These are phyloP conservation scores for Melanotaenia duboulayi DNA, from an alignment of 2,113 vertebrate genomes.

Conservation along the genomic window DNA sequence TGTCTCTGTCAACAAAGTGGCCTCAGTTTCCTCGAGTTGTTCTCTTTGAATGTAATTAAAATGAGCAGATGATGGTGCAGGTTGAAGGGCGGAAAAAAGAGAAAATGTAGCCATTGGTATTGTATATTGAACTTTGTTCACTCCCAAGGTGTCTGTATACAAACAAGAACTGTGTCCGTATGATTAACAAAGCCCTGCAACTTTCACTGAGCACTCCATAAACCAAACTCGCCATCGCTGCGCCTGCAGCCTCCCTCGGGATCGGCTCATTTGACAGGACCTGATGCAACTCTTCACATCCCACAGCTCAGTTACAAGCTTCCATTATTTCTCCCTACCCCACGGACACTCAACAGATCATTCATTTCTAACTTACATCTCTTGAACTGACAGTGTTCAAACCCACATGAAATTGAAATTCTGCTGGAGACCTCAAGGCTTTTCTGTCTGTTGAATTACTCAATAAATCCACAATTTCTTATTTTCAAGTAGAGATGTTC, in stretches of 20 bases:
- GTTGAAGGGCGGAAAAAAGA: background rate
- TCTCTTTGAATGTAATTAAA: slow-evolving; percentile 46
- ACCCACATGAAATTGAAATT: background rate
- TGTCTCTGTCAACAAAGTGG: slow-evolving; percentile 43
- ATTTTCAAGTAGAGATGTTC: background rate
- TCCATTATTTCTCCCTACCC: slow-evolving; percentile 8
- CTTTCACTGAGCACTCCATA: background rate
- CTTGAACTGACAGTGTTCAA: background rate
- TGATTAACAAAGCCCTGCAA: slow-evolving; percentile 42
- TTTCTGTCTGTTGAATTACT: slow-evolving; percentile 6
- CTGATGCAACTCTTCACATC: slow-evolving; percentile 25
- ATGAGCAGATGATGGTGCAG: slow-evolving; percentile 35
- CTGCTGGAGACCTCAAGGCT: background rate
- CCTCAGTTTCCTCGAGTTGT: slow-evolving; percentile 5
- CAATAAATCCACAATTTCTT: background rate
- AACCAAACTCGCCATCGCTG: background rate
- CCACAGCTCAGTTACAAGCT: slow-evolving; percentile 11
- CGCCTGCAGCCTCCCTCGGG: slow-evolving; percentile 18
- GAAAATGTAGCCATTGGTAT: slow-evolving; percentile 36
- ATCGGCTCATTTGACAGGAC: slow-evolving; percentile 7
- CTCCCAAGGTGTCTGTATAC: slow-evolving; percentile 8
- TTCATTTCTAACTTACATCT: background rate
- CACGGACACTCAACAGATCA: background rate
- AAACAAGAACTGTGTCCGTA: slow-evolving; percentile 41
- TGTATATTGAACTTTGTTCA: slow-evolving; percentile 64